Evolutionary conservation across 2,797 vertebrate species (phyloP), one percentile per base, ranked within the genome.

Genomic region (Myotis vivesi): DNA sequence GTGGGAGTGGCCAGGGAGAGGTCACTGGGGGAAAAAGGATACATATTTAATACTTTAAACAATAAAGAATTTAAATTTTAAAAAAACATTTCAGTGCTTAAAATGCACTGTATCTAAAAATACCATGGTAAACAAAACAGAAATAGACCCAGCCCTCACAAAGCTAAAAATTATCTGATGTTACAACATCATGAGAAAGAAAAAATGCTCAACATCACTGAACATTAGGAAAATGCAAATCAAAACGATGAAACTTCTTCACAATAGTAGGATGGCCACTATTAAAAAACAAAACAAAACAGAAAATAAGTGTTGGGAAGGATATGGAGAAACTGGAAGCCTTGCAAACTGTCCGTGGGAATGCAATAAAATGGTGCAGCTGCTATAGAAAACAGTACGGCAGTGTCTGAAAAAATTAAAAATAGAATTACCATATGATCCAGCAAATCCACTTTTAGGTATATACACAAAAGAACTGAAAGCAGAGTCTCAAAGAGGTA

Each of bases 321-420:
- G 22, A 94, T n/a, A 33, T 69, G 8, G 69, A 75, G 17, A 91
- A 85, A 94, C 46, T 82, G 25, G 33, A 77, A 77, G 23, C 9
- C 19, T 71, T 88, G 33, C 23, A 76, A 71, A 88, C 28, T 62
- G 62, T 33, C 8, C 0, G 17, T 30, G 12, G n/a, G 16, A 91
- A 91, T 30, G 49, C 76, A 71, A 82, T 76, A 62, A 87, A 91
- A 82, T 62, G 30, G 71, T 76, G 17, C 8, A 62, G 62, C 38
- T 69, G 44, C 51, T 83, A 51, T 16, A 17, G 55, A 83, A 87
- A 92, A 83, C 13, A 77, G 33, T 69, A 88, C 44, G 51, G 41
- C 8, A 6, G 36, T 66, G n/a, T 5, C 62, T 88, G 62, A 95
- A 66, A 84, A 89, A 88, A 72, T 84, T 79, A 77, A 92, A 95